Conservation (phyloP, 2,888 invertebrate genomes). For the Tenthredo scrophulariae region DNA sequence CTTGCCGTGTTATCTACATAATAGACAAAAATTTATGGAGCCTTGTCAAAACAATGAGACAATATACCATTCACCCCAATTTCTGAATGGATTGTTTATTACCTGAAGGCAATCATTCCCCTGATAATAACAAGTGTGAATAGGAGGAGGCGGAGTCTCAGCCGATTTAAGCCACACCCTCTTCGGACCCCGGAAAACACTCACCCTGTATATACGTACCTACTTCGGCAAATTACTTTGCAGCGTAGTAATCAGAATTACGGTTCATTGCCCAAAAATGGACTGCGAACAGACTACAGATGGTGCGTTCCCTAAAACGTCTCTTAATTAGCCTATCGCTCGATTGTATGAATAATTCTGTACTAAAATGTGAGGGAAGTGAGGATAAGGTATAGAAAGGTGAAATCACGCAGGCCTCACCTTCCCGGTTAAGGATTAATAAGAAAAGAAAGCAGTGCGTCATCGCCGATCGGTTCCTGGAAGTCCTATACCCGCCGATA, state of each 20-base stretch:
- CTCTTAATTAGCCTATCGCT: background rate
- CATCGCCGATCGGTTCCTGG: constrained; percentile 37
- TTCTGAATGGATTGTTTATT: too few relatives aligned
- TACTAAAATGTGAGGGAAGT: background rate
- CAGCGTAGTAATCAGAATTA: background rate
- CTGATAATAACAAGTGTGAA: too few relatives aligned
- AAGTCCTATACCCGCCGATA: background rate
- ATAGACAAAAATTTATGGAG: too few relatives aligned
- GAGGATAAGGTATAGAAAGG: background rate
- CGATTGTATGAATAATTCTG: constrained; percentile 30
- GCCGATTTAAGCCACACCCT: too few relatives aligned
- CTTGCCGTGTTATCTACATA: too few relatives aligned
- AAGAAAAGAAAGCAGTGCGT: constrained; percentile 35
- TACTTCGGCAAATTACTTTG: background rate
- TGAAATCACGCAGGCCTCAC: constrained; percentile 6
- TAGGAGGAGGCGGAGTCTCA: too few relatives aligned
- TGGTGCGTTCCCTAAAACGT: background rate
- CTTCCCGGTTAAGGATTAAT: constrained; percentile 28
- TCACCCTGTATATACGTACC: background rate
- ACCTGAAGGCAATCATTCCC: too few relatives aligned
- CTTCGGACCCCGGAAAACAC: too few relatives aligned
- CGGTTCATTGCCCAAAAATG: background rate
- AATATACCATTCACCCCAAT: too few relatives aligned
- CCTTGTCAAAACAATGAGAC: too few relatives aligned
- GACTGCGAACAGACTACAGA: background rate